phyloP scores from a whole-genome alignment of 2,888 invertebrate genomes.

The Melanargia galathea region DNA sequence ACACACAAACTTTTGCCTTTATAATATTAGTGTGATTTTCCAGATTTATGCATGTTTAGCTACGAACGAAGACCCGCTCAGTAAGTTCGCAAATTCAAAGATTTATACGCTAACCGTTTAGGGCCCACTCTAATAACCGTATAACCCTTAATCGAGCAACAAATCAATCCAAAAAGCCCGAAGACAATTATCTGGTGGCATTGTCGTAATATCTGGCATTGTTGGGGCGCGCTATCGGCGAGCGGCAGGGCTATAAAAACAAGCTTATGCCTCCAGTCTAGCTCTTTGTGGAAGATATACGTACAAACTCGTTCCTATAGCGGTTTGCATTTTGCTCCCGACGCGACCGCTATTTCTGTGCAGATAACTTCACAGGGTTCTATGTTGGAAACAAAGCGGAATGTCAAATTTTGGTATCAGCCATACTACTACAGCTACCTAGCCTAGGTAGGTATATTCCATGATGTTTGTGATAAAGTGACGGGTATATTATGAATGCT shows the following conservation, averaged over 20 bases:
- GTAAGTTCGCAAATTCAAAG: not conserved
- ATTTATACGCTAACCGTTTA: not conserved
- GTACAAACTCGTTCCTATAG: slow-evolving; percentile 26
- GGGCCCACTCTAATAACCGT: slow-evolving; percentile 5
- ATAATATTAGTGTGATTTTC: too few relatives aligned
- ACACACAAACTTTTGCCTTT: not conserved
- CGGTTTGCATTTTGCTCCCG: slow-evolving; percentile 35
- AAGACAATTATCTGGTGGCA: slow-evolving; percentile 74
- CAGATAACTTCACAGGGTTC: not conserved
- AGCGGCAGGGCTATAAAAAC: slow-evolving; percentile 78
- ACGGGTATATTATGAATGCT: too few relatives aligned
- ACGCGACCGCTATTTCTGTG: slow-evolving; percentile 25
- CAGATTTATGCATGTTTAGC: too few relatives aligned
- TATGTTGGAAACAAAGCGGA: not conserved
- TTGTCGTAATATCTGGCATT: slow-evolving; percentile 75
- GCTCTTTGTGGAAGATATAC: slow-evolving; percentile 53
- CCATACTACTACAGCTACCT: too few relatives aligned
- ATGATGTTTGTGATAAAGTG: too few relatives aligned
- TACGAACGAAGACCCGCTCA: not conserved
- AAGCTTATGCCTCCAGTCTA: slow-evolving; percentile 78
- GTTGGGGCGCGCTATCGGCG: slow-evolving; percentile 71
- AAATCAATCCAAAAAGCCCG: slow-evolving; percentile 58
- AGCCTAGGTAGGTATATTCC: too few relatives aligned
- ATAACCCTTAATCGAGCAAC: slow-evolving; percentile 43
- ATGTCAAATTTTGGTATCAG: not conserved